Conservation (phyloP, 2,888 invertebrate genomes). For the Cataglyphis altisquamis region DNA sequence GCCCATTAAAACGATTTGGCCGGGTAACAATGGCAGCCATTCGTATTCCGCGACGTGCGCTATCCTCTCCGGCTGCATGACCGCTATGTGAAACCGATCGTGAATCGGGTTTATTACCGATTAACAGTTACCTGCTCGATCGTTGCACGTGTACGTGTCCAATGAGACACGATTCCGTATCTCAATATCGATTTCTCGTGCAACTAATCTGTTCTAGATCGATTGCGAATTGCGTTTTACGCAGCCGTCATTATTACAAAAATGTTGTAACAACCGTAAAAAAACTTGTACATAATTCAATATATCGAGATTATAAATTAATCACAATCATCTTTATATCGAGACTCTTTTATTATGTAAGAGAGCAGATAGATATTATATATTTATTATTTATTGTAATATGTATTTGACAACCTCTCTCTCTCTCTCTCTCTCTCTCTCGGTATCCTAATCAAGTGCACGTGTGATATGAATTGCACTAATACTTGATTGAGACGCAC, state of each 20-base stretch:
- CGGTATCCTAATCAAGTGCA: conserved; percentile 20
- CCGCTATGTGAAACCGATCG: conserved; percentile 75
- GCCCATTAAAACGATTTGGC: conserved; percentile 73
- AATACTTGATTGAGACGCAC: neutral
- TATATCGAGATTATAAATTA: conserved; percentile 1
- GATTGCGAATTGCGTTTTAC: conserved; percentile 21
- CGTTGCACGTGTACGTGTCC: conserved; percentile 73
- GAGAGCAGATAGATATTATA: neutral
- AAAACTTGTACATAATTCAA: neutral
- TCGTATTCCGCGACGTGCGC: conserved; percentile 72
- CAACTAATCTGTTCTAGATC: conserved; percentile 43
- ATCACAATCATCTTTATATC: neutral
- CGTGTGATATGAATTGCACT: conserved; percentile 1
- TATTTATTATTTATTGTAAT: neutral
- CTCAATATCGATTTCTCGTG: conserved; percentile 47
- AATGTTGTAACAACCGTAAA: neutral
- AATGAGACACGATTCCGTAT: conserved; percentile 70
- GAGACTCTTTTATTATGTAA: neutral
- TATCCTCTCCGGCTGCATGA: conserved; percentile 72
- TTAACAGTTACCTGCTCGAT: conserved; percentile 73
- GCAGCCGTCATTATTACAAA: neutral
- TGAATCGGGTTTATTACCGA: conserved; percentile 76
- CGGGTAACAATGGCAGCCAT: conserved; percentile 72
- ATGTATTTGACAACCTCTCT: neutral
- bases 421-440: conserved; percentile 1